A percentile compares a stretch with the other conserved stretches of the same genome.
These are phyloP conservation scores for Dicentrarchus labrax DNA, from an alignment of 2,113 vertebrate species.

Conservation along the genomic window DNA sequence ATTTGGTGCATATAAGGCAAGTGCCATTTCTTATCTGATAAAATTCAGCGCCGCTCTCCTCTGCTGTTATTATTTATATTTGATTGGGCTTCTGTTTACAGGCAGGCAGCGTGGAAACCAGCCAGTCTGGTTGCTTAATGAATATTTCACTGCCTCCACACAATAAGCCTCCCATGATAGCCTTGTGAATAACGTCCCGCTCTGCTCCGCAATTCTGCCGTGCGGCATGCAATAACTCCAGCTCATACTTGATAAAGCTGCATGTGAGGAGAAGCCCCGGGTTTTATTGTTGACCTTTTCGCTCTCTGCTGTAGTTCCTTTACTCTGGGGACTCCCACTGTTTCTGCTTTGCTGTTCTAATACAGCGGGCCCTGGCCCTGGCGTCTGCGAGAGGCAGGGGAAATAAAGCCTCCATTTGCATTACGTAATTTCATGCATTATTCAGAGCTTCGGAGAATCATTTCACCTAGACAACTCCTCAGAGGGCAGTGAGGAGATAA, in stretches of 20 bases:
- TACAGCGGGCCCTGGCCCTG: slow-evolving; percentile 51
- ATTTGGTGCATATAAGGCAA: slow-evolving; percentile 45
- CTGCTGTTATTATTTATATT: slow-evolving; percentile 58
- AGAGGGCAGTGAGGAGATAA: slow-evolving; percentile 77
- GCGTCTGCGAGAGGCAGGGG: slow-evolving; percentile 62
- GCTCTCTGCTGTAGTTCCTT: slow-evolving; percentile 56
- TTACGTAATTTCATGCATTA: slow-evolving; percentile 85
- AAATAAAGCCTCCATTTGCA: slow-evolving; percentile 82
- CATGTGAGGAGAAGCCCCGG: slow-evolving; percentile 52
- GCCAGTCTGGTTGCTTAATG: slow-evolving; percentile 67
- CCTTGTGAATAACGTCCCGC: slow-evolving; percentile 46
- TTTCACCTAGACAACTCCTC: slow-evolving; percentile 78
- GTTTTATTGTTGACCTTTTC: slow-evolving; percentile 77
- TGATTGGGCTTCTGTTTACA: slow-evolving; percentile 68
- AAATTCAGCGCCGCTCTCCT: background rate
- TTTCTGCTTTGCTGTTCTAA: slow-evolving; percentile 61
- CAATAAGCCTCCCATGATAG: slow-evolving; percentile 70
- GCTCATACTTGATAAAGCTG: slow-evolving; percentile 61
- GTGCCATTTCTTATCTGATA: slow-evolving; percentile 42
- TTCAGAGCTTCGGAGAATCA: slow-evolving; percentile 77
- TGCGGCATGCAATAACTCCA: slow-evolving; percentile 53
- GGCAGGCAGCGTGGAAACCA: slow-evolving; percentile 48
- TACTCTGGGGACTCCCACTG: slow-evolving; percentile 69
- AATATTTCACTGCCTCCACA: slow-evolving; percentile 76
- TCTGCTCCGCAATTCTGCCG: slow-evolving; percentile 35